Evolutionary conservation across 2,113 vertebrate species (phyloP).

Genomic region (Tursiops truncatus): DNA sequence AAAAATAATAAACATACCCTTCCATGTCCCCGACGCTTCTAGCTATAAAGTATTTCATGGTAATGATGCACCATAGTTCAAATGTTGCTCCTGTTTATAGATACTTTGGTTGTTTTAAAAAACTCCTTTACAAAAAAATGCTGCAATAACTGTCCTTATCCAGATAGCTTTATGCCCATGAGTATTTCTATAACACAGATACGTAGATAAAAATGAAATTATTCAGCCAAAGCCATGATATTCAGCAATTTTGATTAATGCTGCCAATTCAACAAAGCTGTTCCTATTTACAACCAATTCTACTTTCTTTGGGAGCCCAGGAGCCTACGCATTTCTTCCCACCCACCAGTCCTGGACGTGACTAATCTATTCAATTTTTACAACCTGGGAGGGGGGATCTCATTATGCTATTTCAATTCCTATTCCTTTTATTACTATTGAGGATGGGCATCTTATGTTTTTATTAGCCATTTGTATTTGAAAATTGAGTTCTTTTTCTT

Average conservation of each 20-base stretch:
- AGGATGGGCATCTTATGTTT: background rate
- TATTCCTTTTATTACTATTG: background rate
- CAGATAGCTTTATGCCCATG: background rate
- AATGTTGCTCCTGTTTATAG: background rate
- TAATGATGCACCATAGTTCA: background rate
- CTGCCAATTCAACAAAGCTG: background rate
- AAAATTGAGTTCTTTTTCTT: background rate
- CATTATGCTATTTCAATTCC: background rate
- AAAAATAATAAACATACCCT: background rate
- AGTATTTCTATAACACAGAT: background rate
- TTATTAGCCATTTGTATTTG: background rate
- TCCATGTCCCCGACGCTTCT: too few species aligned
- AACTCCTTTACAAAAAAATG: background rate
- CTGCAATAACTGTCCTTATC: background rate
- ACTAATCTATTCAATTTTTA: background rate
- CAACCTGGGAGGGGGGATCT: background rate
- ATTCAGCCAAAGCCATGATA: background rate
- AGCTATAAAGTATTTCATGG: background rate
- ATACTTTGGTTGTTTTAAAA: background rate
- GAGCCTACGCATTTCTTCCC: background rate
- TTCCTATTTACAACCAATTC: background rate
- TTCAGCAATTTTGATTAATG: background rate
- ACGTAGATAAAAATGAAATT: background rate
- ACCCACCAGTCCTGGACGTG: background rate
- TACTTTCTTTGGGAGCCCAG: background rate